Percentiles rank a stretch among this genome's conserved stretches.
These are phyloP conservation scores for Drosophila carrolli DNA, from an alignment of 1,140 invertebrate genomes.

Conservation along the genomic window DNA sequence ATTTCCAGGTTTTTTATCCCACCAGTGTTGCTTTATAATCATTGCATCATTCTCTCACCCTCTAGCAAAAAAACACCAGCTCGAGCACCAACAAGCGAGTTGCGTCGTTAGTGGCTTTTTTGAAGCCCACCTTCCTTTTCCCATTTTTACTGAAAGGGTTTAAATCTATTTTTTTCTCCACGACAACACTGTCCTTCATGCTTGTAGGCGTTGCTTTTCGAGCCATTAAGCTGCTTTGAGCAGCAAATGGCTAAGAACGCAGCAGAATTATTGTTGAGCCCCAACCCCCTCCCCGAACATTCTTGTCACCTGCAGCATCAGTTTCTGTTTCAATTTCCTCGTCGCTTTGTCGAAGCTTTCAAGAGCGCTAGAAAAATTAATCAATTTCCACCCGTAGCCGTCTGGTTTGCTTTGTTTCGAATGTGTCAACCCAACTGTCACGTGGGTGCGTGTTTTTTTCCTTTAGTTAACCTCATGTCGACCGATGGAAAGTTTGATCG, in stretches of 20 bases:
- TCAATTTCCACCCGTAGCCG: conserved; percentile 58
- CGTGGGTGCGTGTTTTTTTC: not conserved
- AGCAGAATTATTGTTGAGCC: conserved; percentile 42
- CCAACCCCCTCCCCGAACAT: conserved; percentile 14
- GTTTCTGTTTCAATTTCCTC: conserved; percentile 44
- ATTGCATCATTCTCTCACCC: conserved; percentile 43
- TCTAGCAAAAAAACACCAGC: conserved; percentile 30
- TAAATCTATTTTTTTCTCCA: conserved; percentile 25
- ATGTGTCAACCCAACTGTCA: conserved; percentile 19
- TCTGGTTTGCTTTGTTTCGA: conserved; percentile 28
- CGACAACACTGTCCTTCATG: conserved; percentile 35
- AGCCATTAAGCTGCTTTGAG: conserved; percentile 63
- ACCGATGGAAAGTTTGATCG: conserved; percentile 6
- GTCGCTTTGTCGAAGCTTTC: conserved; percentile 30
- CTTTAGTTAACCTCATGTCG: not conserved
- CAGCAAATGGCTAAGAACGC: conserved; percentile 43
- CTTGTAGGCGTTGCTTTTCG: conserved; percentile 47
- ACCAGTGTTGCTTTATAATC: conserved; percentile 72
- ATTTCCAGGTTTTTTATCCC: conserved; percentile 44
- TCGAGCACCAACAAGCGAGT: conserved; percentile 63
- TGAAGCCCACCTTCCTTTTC: conserved; percentile 13
- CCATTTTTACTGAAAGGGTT: conserved; percentile 14
- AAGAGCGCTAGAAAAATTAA: conserved; percentile 53
- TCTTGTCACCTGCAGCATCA: conserved; percentile 26
- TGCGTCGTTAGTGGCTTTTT: conserved; percentile 66